These are phyloP conservation scores for Rafetus swinhoei DNA, from an alignment of 2,113 vertebrate species.

Conservation along the genomic window DNA sequence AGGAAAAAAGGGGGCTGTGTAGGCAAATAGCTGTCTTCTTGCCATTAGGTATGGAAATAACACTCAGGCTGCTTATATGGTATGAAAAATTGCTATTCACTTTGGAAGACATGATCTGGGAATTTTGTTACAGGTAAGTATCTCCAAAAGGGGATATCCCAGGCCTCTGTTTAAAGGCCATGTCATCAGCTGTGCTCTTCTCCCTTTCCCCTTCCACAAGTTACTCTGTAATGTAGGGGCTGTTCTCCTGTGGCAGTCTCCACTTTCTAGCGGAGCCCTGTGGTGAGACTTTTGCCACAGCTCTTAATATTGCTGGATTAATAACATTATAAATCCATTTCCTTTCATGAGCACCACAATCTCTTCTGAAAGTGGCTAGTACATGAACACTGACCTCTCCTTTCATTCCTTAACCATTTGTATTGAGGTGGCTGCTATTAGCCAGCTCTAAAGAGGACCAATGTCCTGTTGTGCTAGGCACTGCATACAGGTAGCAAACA, in stretches of 20 bases:
- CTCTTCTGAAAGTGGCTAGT: background rate
- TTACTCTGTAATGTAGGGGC: accelerated
- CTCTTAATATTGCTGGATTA: background rate
- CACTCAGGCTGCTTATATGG: background rate
- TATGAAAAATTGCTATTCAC: too few species aligned
- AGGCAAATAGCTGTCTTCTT: background rate
- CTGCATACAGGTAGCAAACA: background rate
- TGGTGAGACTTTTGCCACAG: too few species aligned
- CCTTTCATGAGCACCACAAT: background rate
- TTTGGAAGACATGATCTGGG: too few species aligned
- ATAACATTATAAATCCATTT: background rate
- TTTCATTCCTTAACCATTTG: background rate
- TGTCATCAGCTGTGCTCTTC: background rate
- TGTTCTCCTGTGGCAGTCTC: background rate
- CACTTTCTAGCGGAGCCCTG: background rate
- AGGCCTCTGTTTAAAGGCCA: background rate
- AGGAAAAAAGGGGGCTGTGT: background rate
- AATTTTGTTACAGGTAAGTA: background rate
- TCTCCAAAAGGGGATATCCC: background rate
- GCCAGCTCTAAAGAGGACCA: background rate
- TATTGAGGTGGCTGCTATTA: background rate
- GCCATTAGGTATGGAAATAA: background rate
- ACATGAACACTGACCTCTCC: background rate
- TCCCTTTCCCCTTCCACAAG: background rate
- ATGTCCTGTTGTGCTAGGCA: background rate